phyloP scores from a whole-genome alignment of 92 coral and sea anemone genomes.

The Desmophyllum pertusum region DNA sequence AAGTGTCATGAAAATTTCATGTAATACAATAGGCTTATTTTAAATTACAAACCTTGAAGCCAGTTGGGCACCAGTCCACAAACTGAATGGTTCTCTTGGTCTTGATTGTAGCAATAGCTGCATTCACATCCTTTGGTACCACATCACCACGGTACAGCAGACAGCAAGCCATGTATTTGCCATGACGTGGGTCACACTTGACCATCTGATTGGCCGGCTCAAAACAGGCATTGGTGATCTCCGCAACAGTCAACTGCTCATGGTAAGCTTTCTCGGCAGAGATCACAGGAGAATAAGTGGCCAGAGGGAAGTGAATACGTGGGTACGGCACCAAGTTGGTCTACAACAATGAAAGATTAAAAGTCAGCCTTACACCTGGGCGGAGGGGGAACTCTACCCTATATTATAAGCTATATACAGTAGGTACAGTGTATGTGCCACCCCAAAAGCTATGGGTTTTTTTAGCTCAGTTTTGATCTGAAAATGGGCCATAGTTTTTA shows the following conservation, averaged over 20 bases:
- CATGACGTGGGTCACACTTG: constrained; percentile 82
- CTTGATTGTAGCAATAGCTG: constrained; percentile 83
- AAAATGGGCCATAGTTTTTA: too few relatives aligned
- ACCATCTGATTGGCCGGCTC: constrained; percentile 88
- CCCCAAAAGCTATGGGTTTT: too few relatives aligned
- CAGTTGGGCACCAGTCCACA: constrained; percentile 89
- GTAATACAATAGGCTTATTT: constrained; percentile 50
- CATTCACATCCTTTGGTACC: constrained; percentile 86
- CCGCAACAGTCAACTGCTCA: constrained; percentile 75
- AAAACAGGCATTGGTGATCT: constrained; percentile 75
- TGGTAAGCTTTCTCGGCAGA: constrained; percentile 80
- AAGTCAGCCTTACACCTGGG: not conserved
- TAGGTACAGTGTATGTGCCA: too few relatives aligned
- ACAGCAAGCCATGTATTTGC: constrained; percentile 84
- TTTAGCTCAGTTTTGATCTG: too few relatives aligned
- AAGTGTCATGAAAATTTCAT: constrained; percentile 55
- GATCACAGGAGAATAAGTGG: constrained; percentile 81
- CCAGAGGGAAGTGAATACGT: constrained; percentile 86
- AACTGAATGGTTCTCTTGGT: constrained; percentile 85
- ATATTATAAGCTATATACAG: too few relatives aligned
- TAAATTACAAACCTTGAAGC: constrained; percentile 65
- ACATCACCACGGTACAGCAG: constrained; percentile 84
- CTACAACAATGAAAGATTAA: not conserved
- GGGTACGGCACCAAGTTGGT: constrained; percentile 94
- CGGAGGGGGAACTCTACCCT: too few relatives aligned